These are phyloP conservation scores for Episyrphus balteatus DNA, from an alignment of 1,140 invertebrate genomes.

Conservation along the genomic window DNA sequence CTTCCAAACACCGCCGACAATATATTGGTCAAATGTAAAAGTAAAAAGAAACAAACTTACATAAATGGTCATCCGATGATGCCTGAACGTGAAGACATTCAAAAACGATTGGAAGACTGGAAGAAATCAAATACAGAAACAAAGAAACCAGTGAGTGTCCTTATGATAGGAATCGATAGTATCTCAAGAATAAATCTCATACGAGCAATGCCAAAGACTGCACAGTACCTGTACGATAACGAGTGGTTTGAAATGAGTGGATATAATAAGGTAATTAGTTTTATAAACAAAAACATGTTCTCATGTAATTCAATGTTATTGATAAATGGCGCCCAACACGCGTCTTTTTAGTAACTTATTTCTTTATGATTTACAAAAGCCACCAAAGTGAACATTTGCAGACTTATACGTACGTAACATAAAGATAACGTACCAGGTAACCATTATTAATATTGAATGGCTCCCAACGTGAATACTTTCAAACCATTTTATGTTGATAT, in stretches of 20 bases:
- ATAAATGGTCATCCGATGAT: conserved; percentile 29
- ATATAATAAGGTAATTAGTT: conserved; percentile 39
- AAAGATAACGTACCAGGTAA: no score
- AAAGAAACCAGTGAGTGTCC: conserved; percentile 36
- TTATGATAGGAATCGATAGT: conserved; percentile 71
- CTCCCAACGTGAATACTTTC: no score
- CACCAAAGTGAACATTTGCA: no score
- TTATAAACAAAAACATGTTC: no score
- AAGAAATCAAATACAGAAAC: conserved; percentile 2
- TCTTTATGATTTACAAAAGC: no score
- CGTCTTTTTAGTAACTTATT: no score
- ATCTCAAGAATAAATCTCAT: conserved; percentile 67
- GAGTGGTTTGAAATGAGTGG: conserved; percentile 41
- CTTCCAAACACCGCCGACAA: conserved; percentile 37
- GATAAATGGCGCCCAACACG: no score
- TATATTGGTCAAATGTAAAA: conserved; percentile 39
- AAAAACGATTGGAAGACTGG: conserved; percentile 16
- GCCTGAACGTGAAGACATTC: conserved; percentile 16
- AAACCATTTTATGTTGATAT: no score
- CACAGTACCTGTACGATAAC: conserved; percentile 48
- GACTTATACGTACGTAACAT: no score
- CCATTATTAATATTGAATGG: no score
- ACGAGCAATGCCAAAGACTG: conserved; percentile 63
- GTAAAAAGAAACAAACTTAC: conserved; percentile 20
- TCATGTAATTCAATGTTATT: no score